Base-by-base conservation (phyloP, 1,140 invertebrate genomes). In the Potamilus streckersoni region DNA sequence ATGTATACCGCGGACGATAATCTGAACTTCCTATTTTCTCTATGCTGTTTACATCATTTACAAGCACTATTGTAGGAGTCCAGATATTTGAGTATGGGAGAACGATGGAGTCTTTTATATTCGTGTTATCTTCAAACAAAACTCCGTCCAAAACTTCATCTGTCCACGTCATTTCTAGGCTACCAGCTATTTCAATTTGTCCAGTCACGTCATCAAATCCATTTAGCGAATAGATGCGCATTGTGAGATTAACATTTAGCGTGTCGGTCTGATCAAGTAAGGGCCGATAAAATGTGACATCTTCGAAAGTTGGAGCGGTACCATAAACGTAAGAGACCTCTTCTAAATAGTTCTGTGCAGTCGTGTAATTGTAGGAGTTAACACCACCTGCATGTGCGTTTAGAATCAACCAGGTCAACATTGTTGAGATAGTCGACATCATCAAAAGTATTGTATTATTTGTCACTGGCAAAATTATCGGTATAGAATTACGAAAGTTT, bases 191-290 rank as follows among this genome's bases (percentile, higher is more conserved):
- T 58, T 74, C 73, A 27, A 74, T 23, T 56, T 69, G 38, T 15
- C 73, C 73, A 15, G 63, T 74, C 3, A 68, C 66, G 11, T 58
- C 65, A 63, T 74, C 66, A 58, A 74, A 74, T 17, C 66, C 66
- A 57, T 74, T 67, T 1, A 74, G n/a, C 2, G 73, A 74, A 38
- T 63, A 74, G 17, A 74, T 16, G 27, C 60, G 57, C 58, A 74
- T 62, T 11, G 57, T 74, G 3, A 69, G n/a, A 15, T 56, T 19
- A 2, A 74, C 65, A 38, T 6, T 61, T 31, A 74, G 31, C 2
- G 65, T 14, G 4, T 23, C 63, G 6, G 73, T 20, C 59, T 68
- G 65, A 58, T 74, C 73, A 31, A 31, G 27, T 31, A 31, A 3
- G 27, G 27, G 27, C 27, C 27, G 27, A 31, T 2, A 31, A 31